These are phyloP conservation scores for chimpanzee (Pan troglodytes) DNA, from an alignment of 2,113 vertebrate genomes.

Conservation along the genomic window NHGRI_mPanTro3-v2.1_pri NC_072415.2:42576001-42576500, in stretches of 20 bases:
- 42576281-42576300: background rate
- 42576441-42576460: slow-evolving; percentile 74
- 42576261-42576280: background rate
- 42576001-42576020: slow-evolving; percentile 54
- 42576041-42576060: background rate
- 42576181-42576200: too few species aligned
- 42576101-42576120: background rate
- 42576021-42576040: slow-evolving; percentile 48
- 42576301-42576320: background rate
- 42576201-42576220: background rate
- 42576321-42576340: slow-evolving; percentile 9
- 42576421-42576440: slow-evolving; percentile 70
- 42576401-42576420: slow-evolving; percentile 67
- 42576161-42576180: background rate
- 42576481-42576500: slow-evolving; percentile 69
- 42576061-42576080: background rate
- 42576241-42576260: background rate
- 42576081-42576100: slow-evolving; percentile 32
- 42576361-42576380: slow-evolving; percentile 47
- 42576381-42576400: slow-evolving; percentile 40
- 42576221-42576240: background rate
- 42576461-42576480: slow-evolving; percentile 72
- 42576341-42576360: slow-evolving; percentile 40
- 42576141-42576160: background rate
- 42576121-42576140: background rate